Evolutionary conservation across 1,140 invertebrate species (phyloP).

Genomic region (Cardiocondyla obscurior): DNA sequence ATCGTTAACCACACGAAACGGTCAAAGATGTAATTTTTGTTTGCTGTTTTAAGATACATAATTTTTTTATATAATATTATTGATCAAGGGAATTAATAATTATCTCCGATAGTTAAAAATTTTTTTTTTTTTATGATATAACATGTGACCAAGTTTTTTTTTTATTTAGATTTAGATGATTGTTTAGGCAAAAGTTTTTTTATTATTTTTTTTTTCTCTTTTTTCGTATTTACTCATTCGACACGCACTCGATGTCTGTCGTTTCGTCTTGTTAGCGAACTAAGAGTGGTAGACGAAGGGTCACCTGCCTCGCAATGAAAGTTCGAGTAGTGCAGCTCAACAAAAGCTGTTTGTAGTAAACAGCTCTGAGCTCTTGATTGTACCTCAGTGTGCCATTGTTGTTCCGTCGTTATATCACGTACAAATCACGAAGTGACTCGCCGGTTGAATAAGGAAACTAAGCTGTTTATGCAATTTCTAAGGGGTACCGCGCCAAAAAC

Average conservation of each 20-base stretch:
- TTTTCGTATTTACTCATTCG: neutral
- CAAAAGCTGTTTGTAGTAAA: constrained; percentile 66
- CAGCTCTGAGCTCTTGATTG: constrained; percentile 65
- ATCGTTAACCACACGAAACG: neutral
- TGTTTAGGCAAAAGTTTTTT: neutral
- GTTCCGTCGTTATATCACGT: constrained; percentile 66
- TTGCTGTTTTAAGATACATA: neutral
- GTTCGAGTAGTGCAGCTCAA: constrained; percentile 50
- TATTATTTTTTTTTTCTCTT: too few species aligned
- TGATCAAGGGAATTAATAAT: neutral
- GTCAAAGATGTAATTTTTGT: neutral
- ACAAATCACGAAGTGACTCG: constrained; percentile 49
- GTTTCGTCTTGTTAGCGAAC: constrained; percentile 7
- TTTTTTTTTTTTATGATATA: neutral
- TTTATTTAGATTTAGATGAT: neutral
- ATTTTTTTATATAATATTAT: neutral
- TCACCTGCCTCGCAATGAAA: constrained; percentile 49
- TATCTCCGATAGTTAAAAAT: too few species aligned
- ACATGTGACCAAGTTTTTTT: neutral
- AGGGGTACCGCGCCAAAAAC: constrained; percentile 24
- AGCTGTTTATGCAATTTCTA: constrained; percentile 63
- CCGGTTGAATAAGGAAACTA: constrained; percentile 66
- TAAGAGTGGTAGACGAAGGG: constrained; percentile 55
- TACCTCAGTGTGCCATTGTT: constrained; percentile 51
- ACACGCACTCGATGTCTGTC: neutral